These are phyloP conservation scores for Colletes collaris DNA, from an alignment of 2,888 invertebrate genomes.

Conservation along the genomic window DNA sequence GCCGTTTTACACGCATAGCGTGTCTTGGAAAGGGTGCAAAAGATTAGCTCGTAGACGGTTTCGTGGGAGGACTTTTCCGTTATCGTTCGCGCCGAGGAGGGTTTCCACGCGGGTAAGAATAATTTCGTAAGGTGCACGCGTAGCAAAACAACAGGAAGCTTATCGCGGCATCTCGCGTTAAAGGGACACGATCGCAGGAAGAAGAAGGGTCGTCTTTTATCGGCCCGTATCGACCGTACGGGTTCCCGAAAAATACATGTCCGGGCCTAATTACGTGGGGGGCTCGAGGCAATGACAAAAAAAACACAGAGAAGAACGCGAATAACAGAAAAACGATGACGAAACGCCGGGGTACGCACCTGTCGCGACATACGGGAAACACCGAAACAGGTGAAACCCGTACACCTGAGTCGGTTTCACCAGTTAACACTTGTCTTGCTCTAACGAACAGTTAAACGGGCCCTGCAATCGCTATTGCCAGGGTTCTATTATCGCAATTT, in stretches of 20 bases:
- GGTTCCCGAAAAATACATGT: conserved; percentile 43
- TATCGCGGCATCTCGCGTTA: conserved; percentile 27
- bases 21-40: not conserved
- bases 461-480: conserved; percentile 1
- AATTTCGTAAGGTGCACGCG: conserved; percentile 9
- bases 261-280: conserved; percentile 46
- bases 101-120: not conserved
- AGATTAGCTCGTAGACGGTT: no score
- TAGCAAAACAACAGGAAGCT: not conserved
- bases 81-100: not conserved
- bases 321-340: conserved; percentile 63
- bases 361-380: conserved; percentile 81
- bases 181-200: conserved; percentile 15
- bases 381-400: conserved; percentile 79
- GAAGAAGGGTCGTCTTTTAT: conserved; percentile 12
- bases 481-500: not conserved
- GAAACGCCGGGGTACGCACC: conserved; percentile 69
- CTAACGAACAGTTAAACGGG: conserved; percentile 45
- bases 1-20: not conserved
- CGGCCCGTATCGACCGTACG: conserved; percentile 6
- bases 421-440: conserved; percentile 73
- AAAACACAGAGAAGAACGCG: conserved; percentile 17
- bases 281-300: conserved; percentile 23
- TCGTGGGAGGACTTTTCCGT: no score
- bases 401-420: conserved; percentile 78